phyloP scores from a whole-genome alignment of 1,140 invertebrate species.

The Danaus melanippus region DNA sequence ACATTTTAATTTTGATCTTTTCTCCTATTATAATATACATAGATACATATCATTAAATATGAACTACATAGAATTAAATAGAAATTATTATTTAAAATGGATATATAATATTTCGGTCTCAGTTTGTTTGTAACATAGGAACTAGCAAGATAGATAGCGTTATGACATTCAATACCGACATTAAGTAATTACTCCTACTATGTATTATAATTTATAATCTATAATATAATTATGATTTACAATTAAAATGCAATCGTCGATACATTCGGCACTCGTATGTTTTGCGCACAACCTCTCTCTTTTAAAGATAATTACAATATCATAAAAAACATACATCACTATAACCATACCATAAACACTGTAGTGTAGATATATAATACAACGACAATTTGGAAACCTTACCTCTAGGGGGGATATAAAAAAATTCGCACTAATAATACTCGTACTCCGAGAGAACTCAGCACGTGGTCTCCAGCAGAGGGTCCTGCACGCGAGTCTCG shows the following conservation, averaged over 20 bases:
- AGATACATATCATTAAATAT: too few species aligned
- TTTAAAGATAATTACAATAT: constrained; percentile 53
- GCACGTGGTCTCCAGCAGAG: constrained; percentile 57
- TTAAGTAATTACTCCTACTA: constrained; percentile 33
- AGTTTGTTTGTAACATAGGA: constrained; percentile 30
- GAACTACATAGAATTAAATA: too few species aligned
- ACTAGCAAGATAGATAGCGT: constrained; percentile 34
- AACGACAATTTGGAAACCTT: constrained; percentile 65
- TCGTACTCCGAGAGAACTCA: constrained; percentile 41
- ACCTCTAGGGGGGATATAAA: constrained; percentile 55
- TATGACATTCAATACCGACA: constrained; percentile 24
- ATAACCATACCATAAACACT: constrained; percentile 39
- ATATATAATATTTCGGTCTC: too few species aligned
- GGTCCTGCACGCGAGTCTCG: constrained; percentile 25
- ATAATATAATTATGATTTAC: constrained; percentile 16
- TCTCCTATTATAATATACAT: too few species aligned
- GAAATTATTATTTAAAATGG: too few species aligned
- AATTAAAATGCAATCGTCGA: constrained; percentile 38
- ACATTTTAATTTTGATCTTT: too few species aligned
- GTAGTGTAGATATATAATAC: constrained; percentile 49
- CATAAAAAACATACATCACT: constrained; percentile 45
- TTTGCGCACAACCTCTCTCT: constrained; percentile 53
- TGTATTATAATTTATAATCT: constrained; percentile 25
- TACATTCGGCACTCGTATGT: constrained; percentile 32
- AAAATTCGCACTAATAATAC: constrained; percentile 65